Evolutionary conservation across 2,888 invertebrate species (phyloP), one percentile per base, ranked within the genome.

Genomic region (Neocrepidodera transversa): DNA sequence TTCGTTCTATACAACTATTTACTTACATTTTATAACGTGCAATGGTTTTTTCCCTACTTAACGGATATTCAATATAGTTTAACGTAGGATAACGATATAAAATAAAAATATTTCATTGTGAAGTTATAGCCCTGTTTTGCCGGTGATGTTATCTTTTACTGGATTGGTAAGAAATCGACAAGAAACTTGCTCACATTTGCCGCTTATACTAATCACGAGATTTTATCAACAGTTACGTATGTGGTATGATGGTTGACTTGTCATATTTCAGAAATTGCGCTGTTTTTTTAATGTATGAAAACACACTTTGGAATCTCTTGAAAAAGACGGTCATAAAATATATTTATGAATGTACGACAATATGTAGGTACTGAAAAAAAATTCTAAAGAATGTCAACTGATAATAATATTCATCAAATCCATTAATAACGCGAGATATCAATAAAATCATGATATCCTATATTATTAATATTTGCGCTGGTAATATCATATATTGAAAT

Each of bases 81-180:
- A 35, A 35, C 14, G 35, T 35, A 35, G 7, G 10, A 30, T 30
- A 6, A 13, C 11, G 8, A 38, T 7, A 8, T 16, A 17, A 38
- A 38, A 17, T 17, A 38, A 38, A 38, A 38, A 38, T 38, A 38
- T 11, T 17, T 38, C 10, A 8, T 17, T 14, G 38, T 38, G 8
- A 38, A 38, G 7, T 38, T 38, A 38, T 38, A 10, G 11, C 8
- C 38, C 10, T 38, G 43, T 43, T 43, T 43, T 43, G 23, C 26
- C 23, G 23, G 11, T 43, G 43, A 43, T 43, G n/a, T 43, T 43
- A 43, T 43, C 43, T 43, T 8, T 13, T 6, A 23, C 7, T 43
- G 20, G 43, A 43, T 43, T 43, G 20, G 43, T 43, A 43, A 43
- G 43, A 43, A 43, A 43, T 23, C 43, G 23, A 43, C 43, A 20